A percentile compares a stretch with the other conserved stretches of the same genome.
phyloP scores from a whole-genome alignment of 2,113 vertebrate genomes.

The Lethenteron camtschaticum region DNA sequence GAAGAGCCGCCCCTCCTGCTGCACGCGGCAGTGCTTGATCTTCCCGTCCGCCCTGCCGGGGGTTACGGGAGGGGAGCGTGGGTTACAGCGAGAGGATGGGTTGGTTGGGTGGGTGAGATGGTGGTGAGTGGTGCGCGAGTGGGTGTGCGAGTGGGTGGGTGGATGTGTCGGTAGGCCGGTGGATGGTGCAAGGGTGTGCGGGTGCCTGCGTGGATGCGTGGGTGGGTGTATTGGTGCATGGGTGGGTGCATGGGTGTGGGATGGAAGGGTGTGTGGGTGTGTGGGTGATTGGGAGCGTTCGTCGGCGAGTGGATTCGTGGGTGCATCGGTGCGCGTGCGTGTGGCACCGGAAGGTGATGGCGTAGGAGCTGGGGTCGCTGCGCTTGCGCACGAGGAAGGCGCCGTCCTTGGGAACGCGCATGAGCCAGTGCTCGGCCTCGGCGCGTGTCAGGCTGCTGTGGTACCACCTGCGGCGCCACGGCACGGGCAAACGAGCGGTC shows the following conservation, averaged over 20 bases:
- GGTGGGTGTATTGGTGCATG: background rate
- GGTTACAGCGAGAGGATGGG: background rate
- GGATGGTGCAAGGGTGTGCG: background rate
- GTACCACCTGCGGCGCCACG: background rate
- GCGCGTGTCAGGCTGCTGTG: slow-evolving; percentile 2
- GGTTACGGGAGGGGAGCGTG: too few species aligned
- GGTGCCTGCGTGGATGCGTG: background rate
- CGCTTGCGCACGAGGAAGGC: slow-evolving; percentile 2
- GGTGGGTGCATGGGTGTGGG: background rate
- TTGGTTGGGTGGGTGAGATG: fast-evolving
- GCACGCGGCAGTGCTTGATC: slow-evolving; percentile 61
- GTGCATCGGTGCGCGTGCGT: background rate
- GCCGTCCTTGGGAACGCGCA: slow-evolving; percentile 2
- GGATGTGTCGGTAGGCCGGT: background rate
- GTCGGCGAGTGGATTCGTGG: background rate
- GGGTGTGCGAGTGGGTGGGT: background rate
- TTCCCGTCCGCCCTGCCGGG: slow-evolving; percentile 40
- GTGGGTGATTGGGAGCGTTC: background rate
- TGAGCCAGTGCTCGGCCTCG: slow-evolving; percentile 5
- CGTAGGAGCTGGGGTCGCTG: background rate
- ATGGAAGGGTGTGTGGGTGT: background rate
- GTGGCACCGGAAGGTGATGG: background rate
- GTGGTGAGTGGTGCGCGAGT: background rate
- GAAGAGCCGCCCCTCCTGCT: slow-evolving; percentile 52
- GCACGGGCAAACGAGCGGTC: background rate